Evolutionary conservation across 2,888 invertebrate genomes (phyloP), one percentile per base, ranked within the genome.

Genomic region (Chaetoderma sp.): DNA sequence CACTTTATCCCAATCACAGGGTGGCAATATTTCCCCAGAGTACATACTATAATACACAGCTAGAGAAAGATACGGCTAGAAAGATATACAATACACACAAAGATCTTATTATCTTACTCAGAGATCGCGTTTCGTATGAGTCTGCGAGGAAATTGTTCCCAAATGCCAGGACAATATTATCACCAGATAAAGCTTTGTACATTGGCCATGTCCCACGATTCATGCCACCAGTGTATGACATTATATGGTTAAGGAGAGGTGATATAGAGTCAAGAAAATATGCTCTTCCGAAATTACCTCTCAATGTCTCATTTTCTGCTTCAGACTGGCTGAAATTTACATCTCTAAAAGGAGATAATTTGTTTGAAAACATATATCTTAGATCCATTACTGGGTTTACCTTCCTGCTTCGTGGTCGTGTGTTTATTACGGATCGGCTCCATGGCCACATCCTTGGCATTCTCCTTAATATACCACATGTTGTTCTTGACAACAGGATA

Each of bases 371-470:
- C 8, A 39, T 66, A 1, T 65, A 67, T 45, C 50, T 66, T 0
- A 62, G 66, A 16, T 44, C 71, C 10, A 44, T 50, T 2, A 59
- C 57, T 10, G 74, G 74, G 1, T 50, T 71, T 10, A 39, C 55
- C 39, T 72, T 73, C 44, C 59, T 71, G 4, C 71, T 67, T 58
- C 47, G 72, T 18, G 74, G 74, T 2, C 60, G 71, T 2, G 68
- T 74, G 25, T 63, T 71, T 10, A 59, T 72, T 25, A 74, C 74
- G 1, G 73, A 73, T 39, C 52, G 71, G 6, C 60, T 71, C 2
- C 73, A 73, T 49, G 72, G 72, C 10, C 73, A 73, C 50, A 69
- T 74, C 25, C 36, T 74, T 32, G 59, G 63, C 52, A 67, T 65
- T 1, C 42, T 72, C 32, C 27, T 67, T 25, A 57, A 68, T 33